Conservation (phyloP, 2,888 invertebrate species). For the Calameuta filiformis region DNA sequence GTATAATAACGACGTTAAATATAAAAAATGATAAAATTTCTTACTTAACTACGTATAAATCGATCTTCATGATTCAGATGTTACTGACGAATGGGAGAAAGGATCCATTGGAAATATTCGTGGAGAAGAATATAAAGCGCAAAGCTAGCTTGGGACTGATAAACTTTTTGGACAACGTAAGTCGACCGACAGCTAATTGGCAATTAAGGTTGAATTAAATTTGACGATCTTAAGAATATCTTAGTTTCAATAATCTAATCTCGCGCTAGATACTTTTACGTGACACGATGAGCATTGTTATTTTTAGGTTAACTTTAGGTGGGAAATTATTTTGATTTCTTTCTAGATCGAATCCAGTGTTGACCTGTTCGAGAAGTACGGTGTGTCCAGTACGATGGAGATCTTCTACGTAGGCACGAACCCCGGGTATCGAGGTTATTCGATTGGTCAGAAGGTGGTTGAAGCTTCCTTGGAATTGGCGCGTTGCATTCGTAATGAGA, state of each 20-base stretch:
- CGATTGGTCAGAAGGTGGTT: constrained; percentile 69
- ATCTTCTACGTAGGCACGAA: constrained; percentile 75
- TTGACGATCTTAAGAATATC: not conserved
- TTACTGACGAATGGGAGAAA: constrained; percentile 15
- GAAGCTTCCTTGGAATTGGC: constrained; percentile 68
- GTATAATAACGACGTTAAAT: not conserved
- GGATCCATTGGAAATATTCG: constrained; percentile 37
- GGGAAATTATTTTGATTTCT: not conserved
- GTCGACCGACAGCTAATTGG: not conserved
- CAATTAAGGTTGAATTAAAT: not conserved
- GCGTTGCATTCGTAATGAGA: constrained; percentile 44
- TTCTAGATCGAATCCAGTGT: constrained; percentile 45
- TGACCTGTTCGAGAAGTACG: constrained; percentile 71
- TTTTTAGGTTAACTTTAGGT: not conserved
- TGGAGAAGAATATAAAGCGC: constrained; percentile 43
- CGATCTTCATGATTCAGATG: constrained; percentile 17
- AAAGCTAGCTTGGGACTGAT: constrained; percentile 46
- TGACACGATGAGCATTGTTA: not conserved
- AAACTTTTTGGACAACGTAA: constrained; percentile 50
- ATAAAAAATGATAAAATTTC: not conserved
- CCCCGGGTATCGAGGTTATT: constrained; percentile 69
- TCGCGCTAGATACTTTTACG: too few species aligned
- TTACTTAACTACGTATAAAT: not conserved
- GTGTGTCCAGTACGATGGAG: constrained; percentile 73
- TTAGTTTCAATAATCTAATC: too few species aligned